Evolutionary conservation across 1,140 invertebrate genomes (phyloP), one percentile per base, ranked within the genome.

Genomic region (Zaprionus lachaisei): DNA sequence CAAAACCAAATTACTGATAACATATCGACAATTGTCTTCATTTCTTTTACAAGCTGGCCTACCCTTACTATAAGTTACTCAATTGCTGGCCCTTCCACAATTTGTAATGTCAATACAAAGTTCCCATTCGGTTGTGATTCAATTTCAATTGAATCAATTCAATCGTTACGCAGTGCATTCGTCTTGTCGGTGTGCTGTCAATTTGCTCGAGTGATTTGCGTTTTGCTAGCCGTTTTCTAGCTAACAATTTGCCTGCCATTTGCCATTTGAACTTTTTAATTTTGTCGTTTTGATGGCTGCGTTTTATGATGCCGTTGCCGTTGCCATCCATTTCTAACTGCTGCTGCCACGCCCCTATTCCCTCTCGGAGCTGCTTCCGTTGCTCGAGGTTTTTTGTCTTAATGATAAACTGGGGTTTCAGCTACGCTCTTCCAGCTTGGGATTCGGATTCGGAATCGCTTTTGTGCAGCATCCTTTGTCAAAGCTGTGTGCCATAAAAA

Each of bases 191-290:
- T 51, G 65, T 61, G 7, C 12, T 34, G 28, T 9, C 2, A 15
- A 14, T 28, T 47, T 31, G 4, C n/a, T 67, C 28, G 28, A 44
- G 41, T 72, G 14, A 72, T 71, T 71, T 71, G 66, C 51, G 41
- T 44, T 76, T 65, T 65, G 58, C 28, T 71, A 71, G 67, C 68
- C 60, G 61, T 76, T 87, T 89, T 73, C 55, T 55, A 28, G 73
- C 73, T 14, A 60, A 80, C 80, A 80, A 86, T 86, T 86, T 83
- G 84, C 79, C 83, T 87, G 72, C 67, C 83, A 74, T 86, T 86
- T 89, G 81, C 61, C 84, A 84, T 87, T 89, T 87, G 81, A 83
- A 89, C 81, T 87, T 87, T 87, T 87, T 87, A 89, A 90, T 87
- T 89, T 77, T 84, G 84, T 87, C 81, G 78, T 80, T 89, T 87